Base-by-base conservation (phyloP, 2,113 vertebrate genomes). In the Lota lota region DNA sequence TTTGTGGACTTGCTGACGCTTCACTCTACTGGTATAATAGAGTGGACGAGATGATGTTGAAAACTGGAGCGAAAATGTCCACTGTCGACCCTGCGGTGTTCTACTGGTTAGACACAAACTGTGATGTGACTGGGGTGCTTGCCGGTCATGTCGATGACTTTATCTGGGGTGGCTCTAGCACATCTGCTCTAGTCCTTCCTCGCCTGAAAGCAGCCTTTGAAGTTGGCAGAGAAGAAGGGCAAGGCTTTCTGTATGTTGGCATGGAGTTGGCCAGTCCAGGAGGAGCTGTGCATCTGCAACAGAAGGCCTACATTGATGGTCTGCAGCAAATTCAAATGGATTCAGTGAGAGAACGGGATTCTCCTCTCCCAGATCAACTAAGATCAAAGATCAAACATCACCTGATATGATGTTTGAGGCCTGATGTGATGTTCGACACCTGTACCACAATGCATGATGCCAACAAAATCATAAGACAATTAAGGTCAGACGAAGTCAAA, bases 11-110 rank as follows among this genome's bases (percentile, higher is more conserved):
- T 1, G 67, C 64, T 15, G 68, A 68, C 68, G 57, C 65, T 2
- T 70, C 53, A 66, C 5, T 80, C 3, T 73, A 70, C 21, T 72
- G 69, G 61, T 72, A 72, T n/a, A 72, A 68, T 10, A 68, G 51
- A 60, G 65, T 72, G n/a, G 59, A 64, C 33, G 51, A 67, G 5
- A 63, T 20, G 14, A 24, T 64, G 60, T 60, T 22, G 10, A 11
- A 24, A 20, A 11, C 65, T 6, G 58, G 64, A 60, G 59, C 6
- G 3, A 58, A 22, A 20, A 22, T 60, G 21, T 63, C 58, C 8
- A 22, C 63, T 16, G 64, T 71, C 3, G 51, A 72, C 57, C 61
- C 69, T 19, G 64, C 74, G 14, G 64, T 67, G 2, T 63, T 73
- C 50, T 68, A 77, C 28, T 22, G 58, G 28, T 56, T 61, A 47